A percentile compares a stretch with the other conserved stretches of the same genome.
Conservation (phyloP, 2,888 invertebrate genomes). For the Patella depressa region DNA sequence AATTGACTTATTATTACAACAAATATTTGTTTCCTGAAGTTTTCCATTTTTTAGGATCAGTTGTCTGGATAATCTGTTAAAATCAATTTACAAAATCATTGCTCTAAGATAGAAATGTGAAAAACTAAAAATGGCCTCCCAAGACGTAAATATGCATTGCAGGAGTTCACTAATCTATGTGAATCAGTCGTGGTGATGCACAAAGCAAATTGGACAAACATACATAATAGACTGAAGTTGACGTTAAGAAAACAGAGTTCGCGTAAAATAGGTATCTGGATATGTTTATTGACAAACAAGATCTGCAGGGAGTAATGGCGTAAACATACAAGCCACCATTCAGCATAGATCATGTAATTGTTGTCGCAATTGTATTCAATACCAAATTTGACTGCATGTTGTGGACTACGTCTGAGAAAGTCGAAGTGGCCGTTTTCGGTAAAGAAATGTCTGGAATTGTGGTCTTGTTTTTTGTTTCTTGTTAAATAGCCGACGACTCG, state of each 20-base stretch:
- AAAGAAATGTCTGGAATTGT: neutral
- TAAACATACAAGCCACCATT: neutral
- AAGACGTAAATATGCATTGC: too few relatives aligned
- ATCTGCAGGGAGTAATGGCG: neutral
- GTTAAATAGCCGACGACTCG: neutral
- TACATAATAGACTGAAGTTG: neutral
- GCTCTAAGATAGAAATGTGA: too few relatives aligned
- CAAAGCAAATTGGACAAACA: too few relatives aligned
- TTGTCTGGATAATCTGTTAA: too few relatives aligned
- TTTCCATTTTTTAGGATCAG: too few relatives aligned
- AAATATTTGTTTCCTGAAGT: too few relatives aligned
- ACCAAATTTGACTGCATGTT: neutral
- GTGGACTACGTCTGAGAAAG: neutral
- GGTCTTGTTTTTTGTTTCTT: neutral
- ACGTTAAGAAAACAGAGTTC: neutral
- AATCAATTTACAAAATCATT: too few relatives aligned
- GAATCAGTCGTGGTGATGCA: too few relatives aligned
- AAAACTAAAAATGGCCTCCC: too few relatives aligned
- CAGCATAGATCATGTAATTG: neutral
- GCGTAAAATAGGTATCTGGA: neutral
- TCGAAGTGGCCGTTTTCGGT: slow-evolving; percentile 3
- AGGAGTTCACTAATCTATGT: too few relatives aligned
- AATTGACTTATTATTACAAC: too few relatives aligned
- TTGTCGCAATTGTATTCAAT: neutral
- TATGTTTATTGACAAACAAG: slow-evolving; percentile 11